Base-by-base conservation (phyloP, 2,888 invertebrate species). In the Rhagium mordax region DNA sequence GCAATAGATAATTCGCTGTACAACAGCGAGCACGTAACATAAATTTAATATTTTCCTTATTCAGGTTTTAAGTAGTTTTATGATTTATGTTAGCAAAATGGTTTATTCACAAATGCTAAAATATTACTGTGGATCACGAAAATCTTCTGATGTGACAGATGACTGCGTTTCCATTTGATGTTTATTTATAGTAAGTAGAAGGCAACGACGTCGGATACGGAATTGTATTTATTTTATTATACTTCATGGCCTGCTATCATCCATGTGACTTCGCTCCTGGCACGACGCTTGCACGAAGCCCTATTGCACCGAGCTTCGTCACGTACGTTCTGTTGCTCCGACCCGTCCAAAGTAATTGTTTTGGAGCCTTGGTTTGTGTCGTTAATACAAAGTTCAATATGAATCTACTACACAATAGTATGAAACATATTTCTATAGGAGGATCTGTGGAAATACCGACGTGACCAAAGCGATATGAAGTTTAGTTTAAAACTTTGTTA, bases 1-100 rank as follows among this genome's bases (percentile, higher is more conserved):
- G 53, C 57, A 67, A 67, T 47, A 67, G 67, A 67, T 67, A 67
- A 67, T 67, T 67, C 27, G 59, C 41, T 21, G n/a, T 57, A 57
- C 57, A 57, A 67, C 67, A 57, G 67, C 24, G 24, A 41, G 67
- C 67, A 67, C 67, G 67, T 67, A 57, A 24, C 67, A 47, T 67
- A 67, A 55, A 67, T 67, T 67, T 67, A 57, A 67, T 67, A 67
- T 67, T 67, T 57, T 65, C 65, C 65, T 65, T 65, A 65, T 65
- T 65, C 65, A 41, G 15, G 15, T 65, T 57, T 53, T 67, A 67
- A 67, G 55, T 67, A 47, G 41, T 15, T 67, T 33, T 20, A 47
- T 57, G 67, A 67, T 67, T 67, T 67, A 67, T 55, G 67, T 16
- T 18, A 41, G 57, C 13, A 24, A 16, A 57, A 41, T n/a, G 41